Conservation (phyloP, 2,888 invertebrate genomes). For the Macrophya annulata region DNA sequence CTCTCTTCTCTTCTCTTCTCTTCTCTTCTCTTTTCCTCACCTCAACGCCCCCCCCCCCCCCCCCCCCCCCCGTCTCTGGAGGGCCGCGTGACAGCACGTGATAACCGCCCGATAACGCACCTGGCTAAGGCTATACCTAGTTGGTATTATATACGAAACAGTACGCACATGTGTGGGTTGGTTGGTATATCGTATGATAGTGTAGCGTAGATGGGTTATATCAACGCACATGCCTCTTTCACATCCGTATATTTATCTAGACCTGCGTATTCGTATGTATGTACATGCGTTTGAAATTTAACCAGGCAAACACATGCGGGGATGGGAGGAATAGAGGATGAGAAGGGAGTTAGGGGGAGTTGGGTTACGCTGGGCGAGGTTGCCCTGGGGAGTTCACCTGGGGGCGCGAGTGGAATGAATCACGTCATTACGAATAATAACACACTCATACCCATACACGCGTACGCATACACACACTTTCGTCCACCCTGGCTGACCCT, state of each 20-base stretch:
- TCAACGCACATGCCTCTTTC: neutral
- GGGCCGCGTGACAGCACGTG: conserved; percentile 49
- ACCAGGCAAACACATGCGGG: conserved; percentile 21
- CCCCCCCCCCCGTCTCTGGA: conserved; percentile 28
- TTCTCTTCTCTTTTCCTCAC: conserved; percentile 34
- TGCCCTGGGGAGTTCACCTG: conserved; percentile 49
- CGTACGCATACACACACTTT: neutral
- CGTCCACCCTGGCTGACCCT: conserved; percentile 1
- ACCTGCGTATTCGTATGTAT: neutral
- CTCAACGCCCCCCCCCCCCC: conserved; percentile 9
- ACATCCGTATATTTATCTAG: conserved; percentile 29
- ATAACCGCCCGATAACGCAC: conserved; percentile 48
- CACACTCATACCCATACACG: conserved; percentile 59
- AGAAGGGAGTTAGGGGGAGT: conserved; percentile 4
- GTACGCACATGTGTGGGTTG: neutral
- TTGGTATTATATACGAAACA: neutral
- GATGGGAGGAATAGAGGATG: neutral
- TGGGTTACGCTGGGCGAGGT: conserved; percentile 42
- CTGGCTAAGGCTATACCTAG: neutral
- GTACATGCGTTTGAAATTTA: conserved; percentile 42
- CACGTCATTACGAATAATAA: conserved; percentile 75
- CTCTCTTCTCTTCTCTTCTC: conserved; percentile 6
- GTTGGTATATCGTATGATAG: neutral
- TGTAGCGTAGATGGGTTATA: neutral
- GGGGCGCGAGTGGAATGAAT: conserved; percentile 69